Conservation (phyloP, 1,140 invertebrate species). For the Belonocnema kinseyi region DNA sequence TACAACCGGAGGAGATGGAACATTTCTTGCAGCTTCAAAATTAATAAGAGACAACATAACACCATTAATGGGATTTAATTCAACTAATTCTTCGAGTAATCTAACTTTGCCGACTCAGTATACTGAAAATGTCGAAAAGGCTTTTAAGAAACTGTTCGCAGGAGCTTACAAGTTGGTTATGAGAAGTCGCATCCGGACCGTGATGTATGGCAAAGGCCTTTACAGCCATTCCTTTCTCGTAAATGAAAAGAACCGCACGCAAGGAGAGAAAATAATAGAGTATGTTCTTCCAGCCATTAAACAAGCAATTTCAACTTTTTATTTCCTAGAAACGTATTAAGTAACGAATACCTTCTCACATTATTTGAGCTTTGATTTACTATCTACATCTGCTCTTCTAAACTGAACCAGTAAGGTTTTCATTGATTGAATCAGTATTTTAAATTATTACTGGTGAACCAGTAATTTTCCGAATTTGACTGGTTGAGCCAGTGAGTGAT, state of each 20-base stretch:
- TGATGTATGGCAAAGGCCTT: conserved; percentile 80
- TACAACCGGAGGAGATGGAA: conserved; percentile 96
- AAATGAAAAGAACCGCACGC: conserved; percentile 77
- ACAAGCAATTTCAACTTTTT: background rate
- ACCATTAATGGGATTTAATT: conserved; percentile 96
- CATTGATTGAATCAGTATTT: no score
- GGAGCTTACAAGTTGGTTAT: conserved; percentile 77
- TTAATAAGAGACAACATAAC: conserved; percentile 83
- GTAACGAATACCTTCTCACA: no score
- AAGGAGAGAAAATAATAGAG: conserved; percentile 67
- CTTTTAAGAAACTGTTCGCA: conserved; percentile 85
- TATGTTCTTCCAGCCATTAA: conserved; percentile 34
- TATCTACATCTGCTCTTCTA: no score
- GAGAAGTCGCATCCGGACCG: conserved; percentile 89
- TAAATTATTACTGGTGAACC: no score
- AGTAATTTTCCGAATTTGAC: no score
- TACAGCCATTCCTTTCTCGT: conserved; percentile 79
- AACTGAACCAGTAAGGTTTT: no score
- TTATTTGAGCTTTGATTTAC: no score
- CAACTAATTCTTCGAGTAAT: conserved; percentile 89
- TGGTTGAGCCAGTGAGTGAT: no score
- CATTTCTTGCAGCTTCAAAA: conserved; percentile 93
- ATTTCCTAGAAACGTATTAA: no score
- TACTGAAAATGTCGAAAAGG: conserved; percentile 78
- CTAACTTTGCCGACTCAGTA: conserved; percentile 89